Evolutionary conservation across 2,888 invertebrate species (phyloP).

Genomic region (Hoplodrina ambigua): DNA sequence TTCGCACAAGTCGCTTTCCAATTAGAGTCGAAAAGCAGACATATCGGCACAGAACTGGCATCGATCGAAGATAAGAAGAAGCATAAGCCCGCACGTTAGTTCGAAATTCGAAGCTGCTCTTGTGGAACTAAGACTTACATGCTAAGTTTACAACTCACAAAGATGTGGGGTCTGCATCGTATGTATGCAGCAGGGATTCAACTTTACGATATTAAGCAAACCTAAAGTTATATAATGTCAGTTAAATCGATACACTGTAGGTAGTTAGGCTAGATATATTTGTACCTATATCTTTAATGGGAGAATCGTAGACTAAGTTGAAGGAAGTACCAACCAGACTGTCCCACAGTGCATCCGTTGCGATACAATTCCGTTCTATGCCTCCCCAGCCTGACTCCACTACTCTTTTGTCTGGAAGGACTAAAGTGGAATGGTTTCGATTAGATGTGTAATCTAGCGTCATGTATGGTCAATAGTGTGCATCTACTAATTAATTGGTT

Average conservation of each 20-base stretch:
- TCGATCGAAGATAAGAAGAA: slow-evolving; percentile 14
- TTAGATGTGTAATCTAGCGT: slow-evolving; percentile 7
- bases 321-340: background rate
- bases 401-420: slow-evolving; percentile 3
- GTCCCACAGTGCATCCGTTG: slow-evolving; percentile 5
- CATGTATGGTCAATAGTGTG: background rate
- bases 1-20: slow-evolving; percentile 15
- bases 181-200: slow-evolving; percentile 6
- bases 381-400: background rate
- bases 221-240: background rate
- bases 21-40: background rate
- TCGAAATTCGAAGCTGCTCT: slow-evolving; percentile 11
- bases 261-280: too few species aligned
- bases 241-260: slow-evolving; percentile 1
- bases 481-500: background rate
- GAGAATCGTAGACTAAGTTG: background rate
- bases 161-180: slow-evolving; percentile 4
- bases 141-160: slow-evolving; percentile 11
- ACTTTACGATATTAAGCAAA: slow-evolving; percentile 1
- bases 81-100: slow-evolving; percentile 1
- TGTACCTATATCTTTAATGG: background rate
- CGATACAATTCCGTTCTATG: slow-evolving; percentile 4
- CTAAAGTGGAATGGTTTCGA: background rate
- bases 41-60: background rate
- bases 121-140: slow-evolving; percentile 11